These are phyloP conservation scores for Thecophora atra DNA, from an alignment of 2,888 invertebrate genomes.

Conservation along the genomic window DNA sequence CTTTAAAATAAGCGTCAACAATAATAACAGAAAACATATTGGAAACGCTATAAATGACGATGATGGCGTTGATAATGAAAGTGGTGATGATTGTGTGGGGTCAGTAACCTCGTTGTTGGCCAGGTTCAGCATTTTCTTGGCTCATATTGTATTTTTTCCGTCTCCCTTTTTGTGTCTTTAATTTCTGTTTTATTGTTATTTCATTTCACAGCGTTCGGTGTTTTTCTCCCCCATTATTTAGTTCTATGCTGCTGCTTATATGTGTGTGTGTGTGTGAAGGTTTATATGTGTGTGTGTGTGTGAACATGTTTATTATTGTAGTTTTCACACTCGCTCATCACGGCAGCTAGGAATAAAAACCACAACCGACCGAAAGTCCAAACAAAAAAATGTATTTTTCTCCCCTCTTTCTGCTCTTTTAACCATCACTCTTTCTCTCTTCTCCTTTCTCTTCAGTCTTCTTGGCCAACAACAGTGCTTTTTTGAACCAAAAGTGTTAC, in stretches of 20 bases:
- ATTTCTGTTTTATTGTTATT: not conserved
- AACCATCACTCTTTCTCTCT: not conserved
- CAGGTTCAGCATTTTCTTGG: constrained; percentile 19
- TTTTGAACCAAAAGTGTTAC: not conserved
- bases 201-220: not conserved
- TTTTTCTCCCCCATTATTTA: not conserved
- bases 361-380: no score
- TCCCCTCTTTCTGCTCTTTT: not conserved
- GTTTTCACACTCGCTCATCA: no score
- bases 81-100: constrained; percentile 24
- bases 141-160: not conserved
- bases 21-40: constrained; percentile 7
- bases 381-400: not conserved
- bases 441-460: not conserved
- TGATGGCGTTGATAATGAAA: not conserved
- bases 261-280: no score
- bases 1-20: not conserved
- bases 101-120: constrained; percentile 32
- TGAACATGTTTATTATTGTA: no score
- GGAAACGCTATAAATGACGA: not conserved
- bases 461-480: not conserved
- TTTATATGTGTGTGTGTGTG: no score
- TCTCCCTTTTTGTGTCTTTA: constrained; percentile 5
- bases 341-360: no score
- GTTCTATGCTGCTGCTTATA: not conserved